Conservation (phyloP, 1,140 invertebrate species). For the Agraylea sexmaculata region DNA sequence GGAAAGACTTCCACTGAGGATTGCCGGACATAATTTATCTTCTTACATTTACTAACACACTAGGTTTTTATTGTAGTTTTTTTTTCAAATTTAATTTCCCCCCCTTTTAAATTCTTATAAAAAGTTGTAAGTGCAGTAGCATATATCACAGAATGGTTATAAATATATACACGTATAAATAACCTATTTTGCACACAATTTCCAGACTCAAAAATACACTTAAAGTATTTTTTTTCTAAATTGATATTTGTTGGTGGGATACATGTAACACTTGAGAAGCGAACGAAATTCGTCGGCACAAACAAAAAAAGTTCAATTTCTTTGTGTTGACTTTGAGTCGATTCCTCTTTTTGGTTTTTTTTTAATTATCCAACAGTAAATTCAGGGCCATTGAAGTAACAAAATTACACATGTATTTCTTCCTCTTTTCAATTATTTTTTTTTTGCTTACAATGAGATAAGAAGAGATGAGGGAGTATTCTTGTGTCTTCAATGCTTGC, state of each 20-base stretch:
- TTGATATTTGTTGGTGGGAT: constrained; percentile 9
- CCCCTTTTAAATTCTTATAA: constrained; percentile 26
- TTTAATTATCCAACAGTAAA: too few relatives aligned
- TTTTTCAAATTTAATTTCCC: constrained; percentile 14
- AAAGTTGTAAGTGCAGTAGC: constrained; percentile 26
- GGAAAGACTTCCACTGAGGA: constrained; percentile 87
- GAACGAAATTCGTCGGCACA: too few relatives aligned
- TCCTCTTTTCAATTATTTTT: too few relatives aligned
- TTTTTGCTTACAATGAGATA: constrained; percentile 11
- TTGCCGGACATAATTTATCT: constrained; percentile 59
- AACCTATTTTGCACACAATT: constrained; percentile 11
- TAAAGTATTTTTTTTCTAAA: constrained; percentile 2
- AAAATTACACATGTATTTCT: constrained; percentile 2
- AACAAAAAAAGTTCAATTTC: too few relatives aligned
- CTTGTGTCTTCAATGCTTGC: constrained; percentile 86
- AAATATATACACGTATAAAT: constrained; percentile 16
- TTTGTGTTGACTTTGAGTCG: too few relatives aligned
- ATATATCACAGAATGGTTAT: constrained; percentile 40
- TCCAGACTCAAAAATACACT: too few relatives aligned
- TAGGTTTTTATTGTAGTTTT: constrained; percentile 13
- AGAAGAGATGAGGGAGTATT: too few relatives aligned
- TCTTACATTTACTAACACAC: constrained; percentile 17
- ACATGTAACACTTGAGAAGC: constrained; percentile 5
- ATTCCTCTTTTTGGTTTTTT: too few relatives aligned
- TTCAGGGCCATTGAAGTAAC: too few relatives aligned